Evolutionary conservation across 2,113 vertebrate genomes (phyloP).

Genomic region (Pteronura brasiliensis): DNA sequence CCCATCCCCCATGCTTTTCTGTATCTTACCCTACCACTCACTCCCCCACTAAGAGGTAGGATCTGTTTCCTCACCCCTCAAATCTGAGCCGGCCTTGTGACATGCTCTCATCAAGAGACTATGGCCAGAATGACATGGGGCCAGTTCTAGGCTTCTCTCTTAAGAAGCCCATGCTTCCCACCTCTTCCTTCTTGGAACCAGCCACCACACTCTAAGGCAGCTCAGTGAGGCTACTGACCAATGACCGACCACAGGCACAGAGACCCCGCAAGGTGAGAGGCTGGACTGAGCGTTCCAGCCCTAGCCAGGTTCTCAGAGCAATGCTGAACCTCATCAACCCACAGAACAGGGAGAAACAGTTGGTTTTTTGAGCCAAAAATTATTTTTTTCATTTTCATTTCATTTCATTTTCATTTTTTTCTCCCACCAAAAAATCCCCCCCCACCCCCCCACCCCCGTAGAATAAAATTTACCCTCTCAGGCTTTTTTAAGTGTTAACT

Average conservation of each 20-base stretch:
- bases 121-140: background rate
- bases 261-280: background rate
- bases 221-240: background rate
- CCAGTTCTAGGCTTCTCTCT: background rate
- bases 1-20: background rate
- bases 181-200: background rate
- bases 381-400: background rate
- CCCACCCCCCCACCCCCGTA: fast-evolving
- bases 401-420: background rate
- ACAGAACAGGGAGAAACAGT: background rate
- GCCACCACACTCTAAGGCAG: background rate
- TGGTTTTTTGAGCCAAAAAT: background rate
- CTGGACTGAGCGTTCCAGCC: background rate
- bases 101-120: background rate
- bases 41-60: background rate
- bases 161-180: background rate
- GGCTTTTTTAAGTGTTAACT: background rate
- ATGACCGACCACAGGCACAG: background rate
- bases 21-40: background rate
- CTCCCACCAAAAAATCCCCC: background rate
- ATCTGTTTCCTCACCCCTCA: background rate
- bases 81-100: background rate
- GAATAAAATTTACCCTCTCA: background rate
- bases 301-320: background rate
- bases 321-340: background rate